Base-by-base conservation (phyloP, 2,797 vertebrate genomes). In the Vespertilio murinus region DNA sequence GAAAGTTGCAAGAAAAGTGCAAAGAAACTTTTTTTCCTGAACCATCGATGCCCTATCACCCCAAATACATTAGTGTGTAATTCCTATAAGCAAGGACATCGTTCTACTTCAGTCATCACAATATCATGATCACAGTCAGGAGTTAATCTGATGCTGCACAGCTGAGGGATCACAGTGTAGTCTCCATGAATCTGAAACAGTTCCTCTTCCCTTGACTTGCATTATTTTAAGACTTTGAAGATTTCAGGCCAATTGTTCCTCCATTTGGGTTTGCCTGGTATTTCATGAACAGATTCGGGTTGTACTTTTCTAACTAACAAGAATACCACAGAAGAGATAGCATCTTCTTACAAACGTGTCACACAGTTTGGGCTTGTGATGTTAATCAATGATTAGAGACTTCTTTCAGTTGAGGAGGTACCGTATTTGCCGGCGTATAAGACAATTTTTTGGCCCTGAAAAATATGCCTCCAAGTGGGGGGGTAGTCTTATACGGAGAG, bases 51-150 rank as follows among this genome's bases (percentile, higher is more conserved):
- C 67, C 61, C 61, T 22, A 45, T 42, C 28, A 79, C n/a, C 33
- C 40, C 18, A 12, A 75, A 93, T 75, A 88, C 13, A 81, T 80
- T 30, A 77, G 52, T 25, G 20, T 75, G 47, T 69, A 35, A 84
- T 96, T 96, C 65, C 88, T 83, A 92, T 8, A 90, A 93, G 80
- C 22, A 45, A 83, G 38, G 20, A 74, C 22, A 18, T 79, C 49
- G 42, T 79, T 94, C 56, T 92, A 42, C 5, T 86, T 91, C 85
- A 54, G 82, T 91, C 84, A 42, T 23, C 16, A 52, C 85, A 79
- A 30, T 22, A 30, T 47, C 54, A 74, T 74, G 28, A 61, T 77
- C 59, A 61, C 52, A 86, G 65, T 47, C 42, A 77, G 45, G 54
- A 86, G 56, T 85, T 56, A 73, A 83, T 67, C 16, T 38, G 47